A percentile compares a stretch with the other conserved stretches of the same genome.
Evolutionary conservation across 2,113 vertebrate species (phyloP).

Genomic region (Aphyosemion australe): DNA sequence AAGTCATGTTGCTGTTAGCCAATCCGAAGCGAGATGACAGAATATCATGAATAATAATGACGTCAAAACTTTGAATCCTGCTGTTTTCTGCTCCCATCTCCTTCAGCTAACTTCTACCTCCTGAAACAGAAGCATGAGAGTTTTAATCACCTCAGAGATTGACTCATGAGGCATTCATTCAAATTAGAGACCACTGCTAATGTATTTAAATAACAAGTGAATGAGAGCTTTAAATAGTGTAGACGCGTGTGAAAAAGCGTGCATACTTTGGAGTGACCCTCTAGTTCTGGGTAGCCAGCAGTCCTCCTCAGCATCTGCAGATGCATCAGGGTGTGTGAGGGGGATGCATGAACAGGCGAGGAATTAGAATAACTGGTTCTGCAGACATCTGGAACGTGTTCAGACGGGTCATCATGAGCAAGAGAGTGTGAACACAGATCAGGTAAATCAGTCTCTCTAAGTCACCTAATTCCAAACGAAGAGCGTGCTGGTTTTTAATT

Average conservation of each 20-base stretch:
- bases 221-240: background rate
- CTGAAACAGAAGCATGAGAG: too few relatives aligned
- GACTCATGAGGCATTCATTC: too few relatives aligned
- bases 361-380: constrained; percentile 69
- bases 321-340: constrained; percentile 49
- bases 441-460: constrained; percentile 23
- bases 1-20: too few relatives aligned
- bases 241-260: background rate
- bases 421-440: constrained; percentile 31
- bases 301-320: constrained; percentile 63
- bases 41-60: too few relatives aligned
- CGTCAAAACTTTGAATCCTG: too few relatives aligned
- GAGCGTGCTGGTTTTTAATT: constrained; percentile 2
- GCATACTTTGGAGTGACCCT: background rate
- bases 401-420: constrained; percentile 59
- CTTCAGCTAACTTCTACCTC: too few relatives aligned
- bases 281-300: constrained; percentile 45
- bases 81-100: too few relatives aligned
- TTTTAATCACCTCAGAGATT: background rate
- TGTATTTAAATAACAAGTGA: too few relatives aligned
- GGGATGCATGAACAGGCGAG: constrained; percentile 27
- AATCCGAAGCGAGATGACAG: too few relatives aligned
- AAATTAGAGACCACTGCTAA: too few relatives aligned
- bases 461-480: constrained; percentile 8
- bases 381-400: constrained; percentile 69